Evolutionary conservation across 1,140 invertebrate species (phyloP).

Genomic region (Drosophila triauraria): DNA sequence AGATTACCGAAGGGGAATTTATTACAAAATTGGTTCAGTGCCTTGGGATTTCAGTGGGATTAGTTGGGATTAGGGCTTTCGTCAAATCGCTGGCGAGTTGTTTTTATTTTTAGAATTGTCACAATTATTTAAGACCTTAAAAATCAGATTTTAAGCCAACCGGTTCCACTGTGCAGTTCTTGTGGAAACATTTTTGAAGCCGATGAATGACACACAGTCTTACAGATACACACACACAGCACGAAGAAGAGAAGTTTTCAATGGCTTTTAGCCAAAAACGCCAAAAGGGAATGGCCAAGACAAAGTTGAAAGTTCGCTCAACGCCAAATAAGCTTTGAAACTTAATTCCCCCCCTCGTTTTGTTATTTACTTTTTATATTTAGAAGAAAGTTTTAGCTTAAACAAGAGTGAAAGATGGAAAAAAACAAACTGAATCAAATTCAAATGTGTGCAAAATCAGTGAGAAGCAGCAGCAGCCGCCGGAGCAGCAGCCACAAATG

Average conservation of each 20-base stretch:
- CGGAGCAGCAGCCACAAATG: conserved; percentile 23
- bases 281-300: conserved; percentile 32
- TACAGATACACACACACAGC: conserved; percentile 8
- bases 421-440: conserved; percentile 47
- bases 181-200: conserved; percentile 20
- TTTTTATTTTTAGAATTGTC: conserved; percentile 19
- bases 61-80: conserved; percentile 27
- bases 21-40: conserved; percentile 33
- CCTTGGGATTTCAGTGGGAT: conserved; percentile 4
- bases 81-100: conserved; percentile 11
- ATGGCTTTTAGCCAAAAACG: background rate
- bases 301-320: conserved; percentile 50
- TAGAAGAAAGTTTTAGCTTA: conserved; percentile 48
- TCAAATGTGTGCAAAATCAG: conserved; percentile 41
- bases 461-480: conserved; percentile 20
- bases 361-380: conserved; percentile 30
- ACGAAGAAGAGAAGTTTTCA: conserved; percentile 29
- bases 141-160: background rate
- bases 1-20: conserved; percentile 36
- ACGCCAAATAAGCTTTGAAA: conserved; percentile 1
- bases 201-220: conserved; percentile 28
- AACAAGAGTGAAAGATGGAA: conserved; percentile 42
- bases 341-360: conserved; percentile 12
- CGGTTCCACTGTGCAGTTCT: conserved; percentile 47
- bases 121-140: background rate